These are phyloP conservation scores for Dermolepida albohirtum DNA, from an alignment of 2,888 invertebrate species.

Conservation along the genomic window DNA sequence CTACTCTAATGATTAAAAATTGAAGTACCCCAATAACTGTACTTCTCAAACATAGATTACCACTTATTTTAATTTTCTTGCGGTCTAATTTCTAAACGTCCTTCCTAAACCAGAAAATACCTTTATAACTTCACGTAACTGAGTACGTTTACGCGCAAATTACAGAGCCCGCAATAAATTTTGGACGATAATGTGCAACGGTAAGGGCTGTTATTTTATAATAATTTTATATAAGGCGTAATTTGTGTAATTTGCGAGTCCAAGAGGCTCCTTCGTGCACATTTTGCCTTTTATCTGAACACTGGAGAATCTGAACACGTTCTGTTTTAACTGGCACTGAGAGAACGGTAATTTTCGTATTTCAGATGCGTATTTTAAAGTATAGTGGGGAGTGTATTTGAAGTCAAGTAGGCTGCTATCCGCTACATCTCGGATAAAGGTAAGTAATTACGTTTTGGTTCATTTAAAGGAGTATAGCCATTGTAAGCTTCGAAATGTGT, in stretches of 20 bases:
- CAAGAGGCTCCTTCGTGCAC: not conserved
- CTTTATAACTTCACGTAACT: no score
- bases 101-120: no score
- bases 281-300: slow-evolving; percentile 10
- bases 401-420: not conserved
- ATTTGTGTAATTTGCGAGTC: slow-evolving; percentile 6
- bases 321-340: not conserved
- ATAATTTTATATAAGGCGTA: not conserved
- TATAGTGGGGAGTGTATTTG: not conserved
- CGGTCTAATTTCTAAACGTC: no score
- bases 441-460: no score
- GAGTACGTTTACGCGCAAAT: not conserved
- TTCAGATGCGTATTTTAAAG: slow-evolving; percentile 14
- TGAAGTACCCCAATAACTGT: no score
- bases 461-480: no score
- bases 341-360: slow-evolving; percentile 14
- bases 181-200: no score
- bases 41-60: no score
- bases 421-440: no score
- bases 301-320: slow-evolving; percentile 6
- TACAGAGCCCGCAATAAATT: not conserved
- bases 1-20: no score
- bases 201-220: not conserved
- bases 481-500: no score
- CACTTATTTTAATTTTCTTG: no score